Percentiles rank a stretch among this genome's conserved stretches.
Evolutionary conservation across 2,797 vertebrate species (phyloP).

Genomic region (Danio choprae): DNA sequence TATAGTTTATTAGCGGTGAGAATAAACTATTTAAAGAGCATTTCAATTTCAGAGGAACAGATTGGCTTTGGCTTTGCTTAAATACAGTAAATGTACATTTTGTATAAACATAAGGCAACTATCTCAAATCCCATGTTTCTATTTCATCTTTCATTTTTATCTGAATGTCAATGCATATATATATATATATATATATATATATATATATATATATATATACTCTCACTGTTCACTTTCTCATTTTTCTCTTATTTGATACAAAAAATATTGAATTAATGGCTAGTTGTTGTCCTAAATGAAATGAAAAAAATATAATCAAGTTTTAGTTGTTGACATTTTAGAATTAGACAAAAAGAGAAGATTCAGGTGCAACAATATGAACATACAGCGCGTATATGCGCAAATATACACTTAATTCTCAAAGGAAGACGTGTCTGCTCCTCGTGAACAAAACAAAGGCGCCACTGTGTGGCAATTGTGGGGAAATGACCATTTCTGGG

Average conservation of each 20-base stretch:
- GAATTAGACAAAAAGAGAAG: constrained; percentile 3
- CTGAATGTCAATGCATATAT: background rate
- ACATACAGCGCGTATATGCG: background rate
- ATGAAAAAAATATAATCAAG: background rate
- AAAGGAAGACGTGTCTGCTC: background rate
- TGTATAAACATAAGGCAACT: constrained; percentile 13
- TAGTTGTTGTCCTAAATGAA: constrained; percentile 2
- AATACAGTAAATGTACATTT: background rate
- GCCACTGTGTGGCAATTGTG: constrained; percentile 27
- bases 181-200: too few species aligned
- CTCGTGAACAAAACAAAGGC: background rate
- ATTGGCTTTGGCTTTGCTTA: constrained; percentile 1
- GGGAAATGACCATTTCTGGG: background rate
- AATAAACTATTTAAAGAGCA: background rate
- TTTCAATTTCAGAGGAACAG: background rate
- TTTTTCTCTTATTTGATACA: too few species aligned
- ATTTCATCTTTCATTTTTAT: background rate
- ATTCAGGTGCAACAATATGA: background rate
- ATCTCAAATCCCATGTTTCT: background rate
- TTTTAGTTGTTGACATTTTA: background rate
- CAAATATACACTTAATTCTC: background rate
- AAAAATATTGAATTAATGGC: background rate
- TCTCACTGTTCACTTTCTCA: background rate
- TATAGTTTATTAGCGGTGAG: background rate
- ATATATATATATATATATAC: background rate